Base-by-base conservation (phyloP, 1,140 invertebrate genomes). In the Eufriesea mexicana region DNA sequence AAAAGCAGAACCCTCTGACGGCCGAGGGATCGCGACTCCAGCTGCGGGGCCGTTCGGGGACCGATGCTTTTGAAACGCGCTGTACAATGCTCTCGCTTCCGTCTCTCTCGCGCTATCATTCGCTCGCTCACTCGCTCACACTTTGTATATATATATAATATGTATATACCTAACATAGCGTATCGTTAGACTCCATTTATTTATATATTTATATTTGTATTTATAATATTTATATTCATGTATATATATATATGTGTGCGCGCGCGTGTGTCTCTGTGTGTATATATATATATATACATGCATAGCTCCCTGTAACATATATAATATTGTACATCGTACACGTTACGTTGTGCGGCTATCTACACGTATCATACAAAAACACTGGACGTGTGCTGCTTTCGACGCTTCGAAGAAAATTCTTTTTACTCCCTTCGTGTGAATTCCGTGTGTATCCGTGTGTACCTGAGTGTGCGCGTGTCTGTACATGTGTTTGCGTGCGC, bases 291-390 rank as follows among this genome's bases (percentile, higher is more conserved):
- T 86, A 88, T 92, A 91, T 90, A 72, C 91, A 87, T 89, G 89
- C 90, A 93, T 91, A 92, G 89, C 92, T 84, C 90, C 93, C 90
- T 93, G 80, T 91, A 90, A 91, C 92, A 94, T 91, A 93, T 90
- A 90, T 92, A 92, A 91, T 92, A 91, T 91, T 90, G 91, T 93
- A 93, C 92, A 91, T 91, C 83, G 91, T 93, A 91, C 90, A 89
- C 89, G 84, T 90, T 92, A 92, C 83, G 90, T 89, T 90, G 91
- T 92, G 92, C 91, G 86, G 85, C 91, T 94, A 94, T 94, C 93
- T 94, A 94, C 93, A 94, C 88, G 84, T 94, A 94, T 93, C 62
- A 92, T 93, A 94, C 93, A 94, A 93, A 83, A 82, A 85, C 87
- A 74, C 87, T 82, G 79, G 83, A 82, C 87, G 76, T 89, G 67